Base-by-base conservation (phyloP, 2,888 invertebrate genomes). In the Saturnia pavonia region DNA sequence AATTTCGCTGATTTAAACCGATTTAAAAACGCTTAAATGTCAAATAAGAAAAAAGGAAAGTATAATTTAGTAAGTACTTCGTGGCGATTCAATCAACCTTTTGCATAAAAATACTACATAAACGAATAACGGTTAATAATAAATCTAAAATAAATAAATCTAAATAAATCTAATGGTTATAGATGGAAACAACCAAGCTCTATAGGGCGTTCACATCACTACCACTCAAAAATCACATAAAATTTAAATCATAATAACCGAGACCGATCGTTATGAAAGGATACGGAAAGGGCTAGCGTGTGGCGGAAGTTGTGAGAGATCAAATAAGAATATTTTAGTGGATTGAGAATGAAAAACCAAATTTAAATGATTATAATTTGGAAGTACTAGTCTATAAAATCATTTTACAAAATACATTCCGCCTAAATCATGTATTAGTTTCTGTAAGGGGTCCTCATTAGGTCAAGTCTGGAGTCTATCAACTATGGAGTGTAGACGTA, bases 251-350 rank as follows among this genome's bases (percentile, higher is more conserved):
- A 84, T 82, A 82, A 77, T 73, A 70, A 75, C 71, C 72, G 70
- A 74, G 76, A 77, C 82, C 82, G 82, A 85, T 83, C 85, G 78
- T 75, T 70, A 78, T 74, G 79, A 82, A 78, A 81, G 84, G 77
- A 77, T 77, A 74, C 69, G 73, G 69, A 27, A 57, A 63, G 57
- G 22, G 72, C 54, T 54, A 7, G 65, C 40, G 68, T 57, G 63
- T 42, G 69, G 71, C 0, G 27, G 65, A 73, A 74, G 72, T 67
- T 65, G 9, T 11, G 40, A 40, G n/a, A 40, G 40, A 65, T 40
- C 6, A 14, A 60, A 60, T 60, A 14, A 12, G 4, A 22, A 51
- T n/a, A 6, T n/a, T 51, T 51, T 51, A 51, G 0, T 51, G 19
- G n/a, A 51, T 4, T n/a, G n/a, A n/a, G n/a, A n/a, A n/a, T n/a